These are phyloP conservation scores for Lophius piscatorius DNA, from an alignment of 2,113 vertebrate genomes.

Conservation along the genomic window DNA sequence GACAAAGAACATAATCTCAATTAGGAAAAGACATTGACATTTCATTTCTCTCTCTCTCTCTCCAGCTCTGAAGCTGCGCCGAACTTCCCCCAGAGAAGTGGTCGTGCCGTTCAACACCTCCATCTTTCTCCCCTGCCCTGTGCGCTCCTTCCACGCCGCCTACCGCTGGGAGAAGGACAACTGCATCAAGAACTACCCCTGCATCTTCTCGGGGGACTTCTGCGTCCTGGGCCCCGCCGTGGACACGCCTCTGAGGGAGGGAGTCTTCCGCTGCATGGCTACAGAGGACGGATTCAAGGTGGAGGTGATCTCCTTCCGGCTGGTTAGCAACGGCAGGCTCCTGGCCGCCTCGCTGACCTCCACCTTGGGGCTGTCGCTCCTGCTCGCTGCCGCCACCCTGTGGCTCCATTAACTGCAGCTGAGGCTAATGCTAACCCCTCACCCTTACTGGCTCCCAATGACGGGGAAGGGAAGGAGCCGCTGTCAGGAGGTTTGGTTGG, in stretches of 20 bases:
- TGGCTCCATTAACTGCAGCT: slow-evolving; percentile 80
- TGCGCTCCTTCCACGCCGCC: slow-evolving; percentile 82
- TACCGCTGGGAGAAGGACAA: slow-evolving; percentile 85
- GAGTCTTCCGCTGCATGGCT: slow-evolving; percentile 83
- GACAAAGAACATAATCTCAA: too few relatives aligned
- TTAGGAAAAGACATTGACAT: too few relatives aligned
- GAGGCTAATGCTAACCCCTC: slow-evolving; percentile 59
- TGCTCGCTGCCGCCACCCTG: slow-evolving; percentile 71
- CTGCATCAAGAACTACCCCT: slow-evolving; percentile 78
- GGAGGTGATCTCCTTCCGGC: slow-evolving; percentile 81
- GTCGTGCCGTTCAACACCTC: slow-evolving; percentile 75
- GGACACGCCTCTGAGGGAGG: slow-evolving; percentile 77
- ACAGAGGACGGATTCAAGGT: slow-evolving; percentile 81
- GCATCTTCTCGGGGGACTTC: slow-evolving; percentile 80
- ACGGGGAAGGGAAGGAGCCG: slow-evolving; percentile 52
- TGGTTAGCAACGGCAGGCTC: slow-evolving; percentile 71
- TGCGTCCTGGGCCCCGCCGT: slow-evolving; percentile 79
- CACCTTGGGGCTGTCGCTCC: slow-evolving; percentile 69
- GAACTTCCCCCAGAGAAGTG: slow-evolving; percentile 76
- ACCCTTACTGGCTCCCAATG: slow-evolving; percentile 61
- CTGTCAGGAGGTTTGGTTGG: slow-evolving; percentile 70
- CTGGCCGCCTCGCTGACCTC: slow-evolving; percentile 68
- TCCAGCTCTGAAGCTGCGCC: slow-evolving; percentile 72
- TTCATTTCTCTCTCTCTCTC: not conserved
- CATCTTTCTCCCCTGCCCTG: slow-evolving; percentile 81